Evolutionary conservation across 2,888 invertebrate genomes (phyloP), one percentile per base, ranked within the genome.

Genomic region (Rhagonycha fulva): DNA sequence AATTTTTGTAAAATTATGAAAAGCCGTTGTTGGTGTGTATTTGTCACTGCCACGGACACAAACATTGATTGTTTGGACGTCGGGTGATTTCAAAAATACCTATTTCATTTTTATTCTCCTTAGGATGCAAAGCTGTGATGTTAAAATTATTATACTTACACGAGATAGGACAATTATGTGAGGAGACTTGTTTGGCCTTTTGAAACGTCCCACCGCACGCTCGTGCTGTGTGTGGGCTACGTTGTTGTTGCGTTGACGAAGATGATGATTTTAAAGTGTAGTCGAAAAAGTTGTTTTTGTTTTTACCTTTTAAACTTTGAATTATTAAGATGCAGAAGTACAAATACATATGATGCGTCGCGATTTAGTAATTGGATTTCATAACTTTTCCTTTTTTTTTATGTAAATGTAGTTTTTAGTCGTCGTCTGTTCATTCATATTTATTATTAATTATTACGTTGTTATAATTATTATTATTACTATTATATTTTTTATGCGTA

Each of bases 171-270:
- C n/a, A n/a, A n/a, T n/a, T n/a, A n/a, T n/a, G n/a, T 47, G 47
- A n/a, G 47, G n/a, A n/a, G 47, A 85, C 86, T 86, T 85, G 84
- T 85, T 84, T 85, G 83, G 84, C 85, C 84, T 82, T 84, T 81
- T 82, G 47, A 47, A 47, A 47, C 47, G 47, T 47, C 47, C 47
- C 47, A 47, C 47, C 2, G n/a, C n/a, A 47, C 2, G 0, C 47
- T 19, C 19, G 19, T 19, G 19, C 19, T 19, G 19, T 19, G 19
- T 3, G 47, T 47, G 47, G 47, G 47, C 47, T 47, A 47, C 47
- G 47, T 47, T 32, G 32, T 32, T 47, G 47, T n/a, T 19, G 19
- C 19, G 19, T 19, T 19, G 19, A 19, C 2, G 19, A 19, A 19
- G 19, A 19, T 19, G 19, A 19, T 47, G 47, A 47, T 47, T 47